Evolutionary conservation across 2,113 vertebrate genomes (phyloP), one percentile per base, ranked within the genome.

Genomic region (Caranx melampygus): DNA sequence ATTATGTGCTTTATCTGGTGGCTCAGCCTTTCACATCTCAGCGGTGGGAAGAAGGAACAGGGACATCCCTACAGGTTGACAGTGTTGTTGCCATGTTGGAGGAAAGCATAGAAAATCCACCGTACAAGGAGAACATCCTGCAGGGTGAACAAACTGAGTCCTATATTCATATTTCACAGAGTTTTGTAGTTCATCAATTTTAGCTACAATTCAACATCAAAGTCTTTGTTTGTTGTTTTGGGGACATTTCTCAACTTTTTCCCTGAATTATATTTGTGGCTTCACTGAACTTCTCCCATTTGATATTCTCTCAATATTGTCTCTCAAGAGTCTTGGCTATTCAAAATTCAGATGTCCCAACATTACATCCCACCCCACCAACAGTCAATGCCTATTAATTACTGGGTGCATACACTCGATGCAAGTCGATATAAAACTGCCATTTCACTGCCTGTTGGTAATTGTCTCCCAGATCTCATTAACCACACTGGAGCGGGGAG

Each of bases 381-480:
- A 12, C 78, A 83, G 73, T 86, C 89, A 63, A 89, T 91, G 85
- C 26, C 49, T 65, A 79, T 91, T 92, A 85, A 91, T 93, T 86
- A 93, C 68, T 61, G 34, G 67, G 45, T 72, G 82, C 70, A 82
- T 47, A 79, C 55, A 21, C 31, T 81, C 42, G 10, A 47, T 58
- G 66, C 77, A 83, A 87, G 84, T 92, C 88, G 75, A 91, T 91
- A 75, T 15, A 75, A 61, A 82, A 75, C 7, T 10, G 71, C 47
- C 49, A 31, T 62, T 82, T 76, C 33, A 12, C 42, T 73, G 79
- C 74, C 75, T 86, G 40, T 62, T 68, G 84, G 82, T 88, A 89
- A 90, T 90, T 88, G 87, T 92, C 65, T 92, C 87, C 81, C 81
- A 88, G 80, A 88, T 86, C 87, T 91, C 84, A 93, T 93, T 92